phyloP scores from a whole-genome alignment of 2,797 vertebrate species.

The Cossypha caffra region DNA sequence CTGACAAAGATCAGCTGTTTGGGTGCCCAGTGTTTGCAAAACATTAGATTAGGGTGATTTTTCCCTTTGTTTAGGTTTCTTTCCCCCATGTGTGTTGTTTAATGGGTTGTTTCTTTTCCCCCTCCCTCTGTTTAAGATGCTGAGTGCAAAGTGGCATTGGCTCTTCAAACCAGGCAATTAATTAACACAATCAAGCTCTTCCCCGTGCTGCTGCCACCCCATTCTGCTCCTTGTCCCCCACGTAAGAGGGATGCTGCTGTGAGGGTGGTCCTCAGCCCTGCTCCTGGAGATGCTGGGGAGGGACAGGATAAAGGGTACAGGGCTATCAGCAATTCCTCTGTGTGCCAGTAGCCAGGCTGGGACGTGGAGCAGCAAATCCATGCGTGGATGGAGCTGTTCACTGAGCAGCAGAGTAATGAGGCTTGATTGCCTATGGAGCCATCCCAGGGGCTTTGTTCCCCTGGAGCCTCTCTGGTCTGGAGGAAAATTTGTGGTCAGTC shows the following conservation, averaged over 20 bases:
- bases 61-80: background rate
- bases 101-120: background rate
- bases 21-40: slow-evolving; percentile 73
- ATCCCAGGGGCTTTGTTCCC: background rate
- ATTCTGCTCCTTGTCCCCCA: background rate
- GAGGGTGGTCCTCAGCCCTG: background rate
- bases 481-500: background rate
- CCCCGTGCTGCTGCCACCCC: background rate
- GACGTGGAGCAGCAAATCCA: rapidly evolving
- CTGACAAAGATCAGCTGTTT: slow-evolving; percentile 77
- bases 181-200: slow-evolving; percentile 37
- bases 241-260: background rate
- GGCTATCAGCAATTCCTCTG: background rate
- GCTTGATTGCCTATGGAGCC: background rate
- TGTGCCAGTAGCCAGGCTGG: rapidly evolving
- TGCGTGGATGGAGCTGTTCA: background rate
- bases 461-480: rapidly evolving
- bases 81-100: background rate
- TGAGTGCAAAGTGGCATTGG: background rate
- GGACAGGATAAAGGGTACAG: rapidly evolving
- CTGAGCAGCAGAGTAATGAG: background rate
- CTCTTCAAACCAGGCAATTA: slow-evolving; percentile 37
- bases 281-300: background rate
- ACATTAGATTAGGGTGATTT: slow-evolving; percentile 68
- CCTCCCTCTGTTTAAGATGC: background rate